phyloP scores from a whole-genome alignment of 2,113 vertebrate species.

The Rhea americana region DNA sequence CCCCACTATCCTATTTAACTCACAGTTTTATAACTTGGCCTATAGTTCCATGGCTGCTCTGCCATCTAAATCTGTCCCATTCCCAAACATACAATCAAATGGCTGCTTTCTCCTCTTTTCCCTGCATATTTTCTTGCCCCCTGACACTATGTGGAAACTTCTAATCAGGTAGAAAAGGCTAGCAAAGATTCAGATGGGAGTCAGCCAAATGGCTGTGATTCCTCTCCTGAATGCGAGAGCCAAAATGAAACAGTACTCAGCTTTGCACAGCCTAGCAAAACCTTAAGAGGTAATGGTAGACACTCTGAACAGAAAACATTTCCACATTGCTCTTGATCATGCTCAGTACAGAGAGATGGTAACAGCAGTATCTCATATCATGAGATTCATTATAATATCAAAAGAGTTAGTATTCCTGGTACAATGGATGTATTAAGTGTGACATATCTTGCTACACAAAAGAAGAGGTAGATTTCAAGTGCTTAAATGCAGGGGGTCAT shows the following conservation, averaged over 20 bases:
- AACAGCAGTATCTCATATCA: background rate
- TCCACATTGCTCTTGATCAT: slow-evolving; percentile 7
- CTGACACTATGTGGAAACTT: background rate
- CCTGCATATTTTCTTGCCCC: background rate
- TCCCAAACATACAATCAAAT: background rate
- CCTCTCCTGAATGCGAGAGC: background rate
- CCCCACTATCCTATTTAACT: background rate
- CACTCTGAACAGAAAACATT: background rate
- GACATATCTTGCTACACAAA: background rate
- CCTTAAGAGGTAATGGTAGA: background rate
- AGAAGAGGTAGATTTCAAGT: background rate
- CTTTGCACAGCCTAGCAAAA: background rate
- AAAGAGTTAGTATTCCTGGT: slow-evolving; percentile 24
- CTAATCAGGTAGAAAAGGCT: background rate
- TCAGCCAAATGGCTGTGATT: background rate
- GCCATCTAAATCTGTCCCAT: background rate
- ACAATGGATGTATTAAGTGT: slow-evolving; percentile 1
- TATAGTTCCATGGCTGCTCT: background rate
- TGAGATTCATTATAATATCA: slow-evolving; percentile 2
- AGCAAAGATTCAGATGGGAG: background rate
- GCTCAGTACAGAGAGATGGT: background rate
- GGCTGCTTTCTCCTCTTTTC: background rate
- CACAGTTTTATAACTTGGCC: background rate
- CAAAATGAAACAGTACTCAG: background rate
- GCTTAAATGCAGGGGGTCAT: background rate